These are phyloP conservation scores for Toxotes chatareus DNA, from an alignment of 2,113 vertebrate species.

Conservation along the genomic window DNA sequence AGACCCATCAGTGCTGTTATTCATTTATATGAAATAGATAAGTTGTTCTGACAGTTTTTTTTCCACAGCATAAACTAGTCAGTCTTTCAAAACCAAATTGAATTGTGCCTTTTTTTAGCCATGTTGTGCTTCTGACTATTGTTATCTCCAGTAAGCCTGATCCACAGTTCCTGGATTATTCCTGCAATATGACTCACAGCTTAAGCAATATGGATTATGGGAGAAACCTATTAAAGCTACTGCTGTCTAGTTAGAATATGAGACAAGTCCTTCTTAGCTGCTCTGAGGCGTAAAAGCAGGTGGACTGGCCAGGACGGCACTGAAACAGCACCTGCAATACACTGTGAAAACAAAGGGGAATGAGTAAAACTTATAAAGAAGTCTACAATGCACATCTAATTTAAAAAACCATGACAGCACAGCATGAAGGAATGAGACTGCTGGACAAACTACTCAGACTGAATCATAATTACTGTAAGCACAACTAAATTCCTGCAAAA, in stretches of 20 bases:
- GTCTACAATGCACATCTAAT: neutral
- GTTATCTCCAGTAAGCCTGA: slow-evolving; percentile 56
- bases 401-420: neutral
- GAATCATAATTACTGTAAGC: neutral
- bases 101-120: slow-evolving; percentile 52
- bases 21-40: slow-evolving; percentile 8
- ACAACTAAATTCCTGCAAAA: neutral
- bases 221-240: slow-evolving; percentile 38
- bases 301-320: neutral
- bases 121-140: slow-evolving; percentile 48
- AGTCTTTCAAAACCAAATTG: slow-evolving; percentile 54
- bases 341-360: slow-evolving; percentile 6
- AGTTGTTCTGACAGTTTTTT: slow-evolving; percentile 23
- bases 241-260: slow-evolving; percentile 45
- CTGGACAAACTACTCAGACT: neutral
- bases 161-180: slow-evolving; percentile 61
- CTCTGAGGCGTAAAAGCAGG: slow-evolving; percentile 14
- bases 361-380: neutral
- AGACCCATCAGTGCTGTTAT: neutral
- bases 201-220: slow-evolving; percentile 62
- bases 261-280: slow-evolving; percentile 9
- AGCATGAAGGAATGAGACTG: neutral
- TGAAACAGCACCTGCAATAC: slow-evolving; percentile 8
- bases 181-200: slow-evolving; percentile 58
- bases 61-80: neutral